Evolutionary conservation across 2,113 vertebrate species (phyloP).

Genomic region (Pristiophorus japonicus): DNA sequence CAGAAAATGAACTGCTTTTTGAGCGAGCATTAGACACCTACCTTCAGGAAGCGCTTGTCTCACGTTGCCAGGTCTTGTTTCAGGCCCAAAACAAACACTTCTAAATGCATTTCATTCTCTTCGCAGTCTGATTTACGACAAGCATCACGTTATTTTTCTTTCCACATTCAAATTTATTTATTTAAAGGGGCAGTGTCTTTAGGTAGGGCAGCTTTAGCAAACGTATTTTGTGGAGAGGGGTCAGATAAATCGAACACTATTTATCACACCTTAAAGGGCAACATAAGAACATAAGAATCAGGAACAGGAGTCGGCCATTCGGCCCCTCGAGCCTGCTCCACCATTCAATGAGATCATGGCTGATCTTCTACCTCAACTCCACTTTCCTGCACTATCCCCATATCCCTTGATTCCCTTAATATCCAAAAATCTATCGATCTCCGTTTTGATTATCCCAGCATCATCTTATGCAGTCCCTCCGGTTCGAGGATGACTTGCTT

Average conservation of each 20-base stretch:
- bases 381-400: too few relatives aligned
- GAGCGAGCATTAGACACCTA: background rate
- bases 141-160: background rate
- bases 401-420: too few relatives aligned
- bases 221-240: background rate
- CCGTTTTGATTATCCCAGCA: too few relatives aligned
- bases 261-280: background rate
- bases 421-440: too few relatives aligned
- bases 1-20: background rate
- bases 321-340: too few relatives aligned
- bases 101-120: background rate
- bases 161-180: background rate
- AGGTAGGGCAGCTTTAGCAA: background rate
- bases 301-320: too few relatives aligned
- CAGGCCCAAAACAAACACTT: background rate
- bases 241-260: background rate
- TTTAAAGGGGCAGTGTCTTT: background rate
- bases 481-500: too few relatives aligned
- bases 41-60: background rate
- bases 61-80: constrained; percentile 3
- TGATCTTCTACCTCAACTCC: too few relatives aligned
- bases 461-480: too few relatives aligned
- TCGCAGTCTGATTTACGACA: background rate
- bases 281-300: too few relatives aligned
- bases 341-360: too few relatives aligned